These are phyloP conservation scores for Drosophila nasuta DNA, from an alignment of 1,140 invertebrate species.

Conservation along the genomic window DNA sequence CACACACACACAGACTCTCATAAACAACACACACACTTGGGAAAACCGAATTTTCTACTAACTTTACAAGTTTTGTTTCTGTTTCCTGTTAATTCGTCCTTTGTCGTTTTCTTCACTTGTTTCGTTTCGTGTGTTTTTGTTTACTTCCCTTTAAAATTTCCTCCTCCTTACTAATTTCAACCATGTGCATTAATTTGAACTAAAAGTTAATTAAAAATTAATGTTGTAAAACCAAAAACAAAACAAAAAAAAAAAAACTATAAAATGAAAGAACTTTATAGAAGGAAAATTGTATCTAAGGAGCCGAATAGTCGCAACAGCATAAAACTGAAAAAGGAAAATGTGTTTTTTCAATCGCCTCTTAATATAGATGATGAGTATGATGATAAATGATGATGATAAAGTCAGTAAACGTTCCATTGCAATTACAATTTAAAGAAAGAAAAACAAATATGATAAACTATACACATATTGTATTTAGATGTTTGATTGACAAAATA, in stretches of 20 bases:
- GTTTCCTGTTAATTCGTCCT: slow-evolving; percentile 43
- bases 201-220: slow-evolving; percentile 81
- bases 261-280: slow-evolving; percentile 36
- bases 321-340: slow-evolving; percentile 51
- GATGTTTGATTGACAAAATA: slow-evolving; percentile 62
- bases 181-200: slow-evolving; percentile 83
- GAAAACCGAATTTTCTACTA: slow-evolving; percentile 52
- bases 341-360: slow-evolving; percentile 34
- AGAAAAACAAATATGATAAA: slow-evolving; percentile 55
- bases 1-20: neutral
- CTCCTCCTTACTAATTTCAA: slow-evolving; percentile 46
- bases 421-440: slow-evolving; percentile 66
- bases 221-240: slow-evolving; percentile 82
- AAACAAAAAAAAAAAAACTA: slow-evolving; percentile 60
- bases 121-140: slow-evolving; percentile 56
- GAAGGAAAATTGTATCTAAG: slow-evolving; percentile 37
- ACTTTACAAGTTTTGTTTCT: slow-evolving; percentile 30
- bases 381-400: slow-evolving; percentile 7
- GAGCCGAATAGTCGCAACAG: slow-evolving; percentile 61
- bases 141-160: slow-evolving; percentile 33
- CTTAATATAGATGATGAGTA: slow-evolving; percentile 42
- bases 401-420: slow-evolving; percentile 67
- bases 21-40: slow-evolving; percentile 20
- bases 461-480: slow-evolving; percentile 68
- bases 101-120: slow-evolving; percentile 47